Conservation (phyloP, 2,113 vertebrate species). For the Excalfactoria chinensis region DNA sequence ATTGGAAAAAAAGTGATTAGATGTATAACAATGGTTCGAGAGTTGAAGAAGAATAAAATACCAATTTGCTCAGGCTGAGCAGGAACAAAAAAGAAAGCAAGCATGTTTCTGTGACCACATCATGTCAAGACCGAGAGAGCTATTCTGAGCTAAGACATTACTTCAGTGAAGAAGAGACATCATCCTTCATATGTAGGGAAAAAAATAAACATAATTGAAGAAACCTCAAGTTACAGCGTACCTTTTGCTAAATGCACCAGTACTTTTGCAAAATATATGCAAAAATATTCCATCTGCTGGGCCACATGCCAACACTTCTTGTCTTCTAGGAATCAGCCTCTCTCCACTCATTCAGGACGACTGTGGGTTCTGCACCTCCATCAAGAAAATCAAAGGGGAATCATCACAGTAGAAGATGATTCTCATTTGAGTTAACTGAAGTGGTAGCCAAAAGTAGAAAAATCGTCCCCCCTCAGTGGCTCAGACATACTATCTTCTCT, state of each 20-base stretch:
- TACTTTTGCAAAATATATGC: background rate
- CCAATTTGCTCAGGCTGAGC: background rate
- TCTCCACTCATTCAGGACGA: background rate
- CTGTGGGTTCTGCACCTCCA: background rate
- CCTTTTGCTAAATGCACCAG: background rate
- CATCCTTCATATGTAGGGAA: background rate
- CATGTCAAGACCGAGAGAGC: background rate
- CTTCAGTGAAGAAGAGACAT: background rate
- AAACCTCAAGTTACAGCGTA: background rate
- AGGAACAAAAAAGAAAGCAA: background rate
- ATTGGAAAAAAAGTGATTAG: background rate
- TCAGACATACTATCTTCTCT: background rate
- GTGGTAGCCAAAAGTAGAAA: background rate
- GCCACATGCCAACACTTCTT: background rate
- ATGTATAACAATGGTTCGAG: background rate
- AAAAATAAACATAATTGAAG: background rate
- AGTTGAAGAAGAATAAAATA: background rate
- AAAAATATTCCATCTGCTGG: background rate
- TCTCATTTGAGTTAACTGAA: background rate
- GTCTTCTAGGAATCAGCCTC: background rate
- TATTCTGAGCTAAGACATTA: background rate
- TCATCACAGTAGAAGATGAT: background rate
- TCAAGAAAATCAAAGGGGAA: background rate
- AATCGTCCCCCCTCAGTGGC: background rate
- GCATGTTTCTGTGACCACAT: background rate